Base-by-base conservation (phyloP, 1,140 invertebrate genomes). In the Drosophila novamexicana region DNA sequence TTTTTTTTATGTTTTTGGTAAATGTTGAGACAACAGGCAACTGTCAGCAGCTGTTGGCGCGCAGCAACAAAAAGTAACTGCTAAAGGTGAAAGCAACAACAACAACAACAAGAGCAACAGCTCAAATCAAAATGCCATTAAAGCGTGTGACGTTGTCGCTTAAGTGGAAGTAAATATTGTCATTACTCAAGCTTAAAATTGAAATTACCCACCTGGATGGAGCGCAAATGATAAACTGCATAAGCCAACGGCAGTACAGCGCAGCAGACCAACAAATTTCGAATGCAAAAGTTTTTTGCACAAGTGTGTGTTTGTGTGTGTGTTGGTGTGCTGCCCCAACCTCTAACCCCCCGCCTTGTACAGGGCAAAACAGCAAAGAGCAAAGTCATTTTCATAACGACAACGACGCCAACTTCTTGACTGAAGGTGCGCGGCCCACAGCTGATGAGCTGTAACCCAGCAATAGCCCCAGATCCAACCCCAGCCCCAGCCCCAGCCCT, bases 141-240 rank as follows among this genome's bases (percentile, higher is more conserved):
- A 89, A 89, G 84, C 84, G 81, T 81, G 85, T 77, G 77, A 72
- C 83, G 84, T 71, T 89, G 73, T 77, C 84, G 83, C 66, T 66
- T 67, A 83, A 89, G 84, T 88, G 79, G 89, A 91, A 91, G 80
- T 91, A 91, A 91, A 91, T 91, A 91, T 91, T 90, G 85, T 91
- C 90, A 91, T 91, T 91, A 91, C 85, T 91, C 85, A 91, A 81
- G 85, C 89, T 91, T 91, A 91, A 86, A 90, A 91, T 91, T 91
- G 84, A 91, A 91, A 90, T 91, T 90, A 84, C 85, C 82, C 84
- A 86, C 83, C 85, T 91, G 82, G 81, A 88, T 77, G 68, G 79
- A 72, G 84, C 74, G 73, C 52, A 91, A 89, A 91, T 91, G 90
- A 91, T 91, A 91, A 91, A 91, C 85, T 91, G 89, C 90, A 91